A percentile compares a stretch with the other conserved stretches of the same genome.
Conservation (phyloP, 2,797 vertebrate species). For the Helostoma temminkii region DNA sequence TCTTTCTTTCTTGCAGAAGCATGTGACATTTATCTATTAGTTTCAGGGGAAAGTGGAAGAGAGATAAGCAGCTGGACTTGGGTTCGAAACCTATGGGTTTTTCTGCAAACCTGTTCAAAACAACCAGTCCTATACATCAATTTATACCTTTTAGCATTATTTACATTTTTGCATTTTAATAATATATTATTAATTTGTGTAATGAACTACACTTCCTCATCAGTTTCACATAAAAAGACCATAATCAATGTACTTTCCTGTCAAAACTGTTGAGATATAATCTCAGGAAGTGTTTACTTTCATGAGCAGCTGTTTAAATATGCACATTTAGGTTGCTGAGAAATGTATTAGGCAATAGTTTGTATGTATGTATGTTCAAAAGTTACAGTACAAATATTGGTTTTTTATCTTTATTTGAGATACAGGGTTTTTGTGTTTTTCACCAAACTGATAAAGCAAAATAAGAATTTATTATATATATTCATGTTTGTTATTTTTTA, state of each 20-base stretch:
- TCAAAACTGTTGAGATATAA: not conserved
- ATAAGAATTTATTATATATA: not conserved
- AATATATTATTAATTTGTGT: too few relatives aligned
- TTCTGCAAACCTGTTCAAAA: constrained; percentile 25
- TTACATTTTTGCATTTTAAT: not conserved
- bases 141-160: too few relatives aligned
- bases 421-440: not conserved
- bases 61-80: constrained; percentile 35
- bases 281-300: not conserved
- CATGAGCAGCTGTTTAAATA: not conserved
- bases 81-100: constrained; percentile 19
- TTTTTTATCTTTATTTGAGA: not conserved
- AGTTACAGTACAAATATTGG: too few relatives aligned
- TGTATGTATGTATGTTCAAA: too few relatives aligned
- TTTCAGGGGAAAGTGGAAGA: constrained; percentile 54
- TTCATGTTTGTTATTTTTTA: too few relatives aligned
- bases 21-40: not conserved
- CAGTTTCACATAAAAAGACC: too few relatives aligned
- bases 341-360: not conserved
- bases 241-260: not conserved
- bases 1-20: not conserved
- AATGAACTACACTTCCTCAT: too few relatives aligned
- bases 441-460: not conserved
- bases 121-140: too few relatives aligned
- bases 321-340: not conserved